These are phyloP conservation scores for Noctua fimbriata DNA, from an alignment of 2,888 invertebrate genomes.

Conservation along the genomic window DNA sequence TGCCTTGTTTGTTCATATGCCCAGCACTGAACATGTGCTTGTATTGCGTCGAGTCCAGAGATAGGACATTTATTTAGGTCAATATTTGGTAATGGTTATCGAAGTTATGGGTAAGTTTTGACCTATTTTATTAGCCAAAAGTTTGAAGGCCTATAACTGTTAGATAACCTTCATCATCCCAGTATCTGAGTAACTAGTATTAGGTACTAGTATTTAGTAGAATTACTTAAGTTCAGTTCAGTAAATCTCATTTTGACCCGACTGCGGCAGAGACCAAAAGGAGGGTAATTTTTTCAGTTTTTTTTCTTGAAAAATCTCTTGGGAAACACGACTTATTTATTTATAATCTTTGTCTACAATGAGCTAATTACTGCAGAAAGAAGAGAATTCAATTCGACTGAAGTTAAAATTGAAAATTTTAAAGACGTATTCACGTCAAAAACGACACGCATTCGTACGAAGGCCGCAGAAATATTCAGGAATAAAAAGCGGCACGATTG, in stretches of 20 bases:
- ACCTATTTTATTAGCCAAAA: neutral
- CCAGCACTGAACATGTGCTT: conserved; percentile 44
- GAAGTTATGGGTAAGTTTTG: neutral
- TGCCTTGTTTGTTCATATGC: conserved; percentile 55
- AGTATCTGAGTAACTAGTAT: neutral
- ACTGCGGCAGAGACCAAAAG: neutral
- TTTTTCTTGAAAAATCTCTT: too few species aligned
- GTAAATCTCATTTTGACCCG: neutral
- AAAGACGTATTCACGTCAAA: too few species aligned
- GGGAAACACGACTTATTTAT: neutral
- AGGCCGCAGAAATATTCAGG: neutral
- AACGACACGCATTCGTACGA: neutral
- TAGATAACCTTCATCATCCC: neutral
- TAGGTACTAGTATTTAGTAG: neutral
- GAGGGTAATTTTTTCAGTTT: too few species aligned
- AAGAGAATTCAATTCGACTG: neutral
- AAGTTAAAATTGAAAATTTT: neutral
- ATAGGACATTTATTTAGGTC: conserved; percentile 19
- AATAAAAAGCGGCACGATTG: neutral
- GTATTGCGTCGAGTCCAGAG: conserved; percentile 12
- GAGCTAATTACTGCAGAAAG: neutral
- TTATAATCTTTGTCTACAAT: neutral
- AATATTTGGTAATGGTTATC: conserved; percentile 1
- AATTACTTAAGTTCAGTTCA: neutral
- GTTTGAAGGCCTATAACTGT: too few species aligned